phyloP scores from a whole-genome alignment of 2,113 vertebrate genomes.

The Ictalurus punctatus region DNA sequence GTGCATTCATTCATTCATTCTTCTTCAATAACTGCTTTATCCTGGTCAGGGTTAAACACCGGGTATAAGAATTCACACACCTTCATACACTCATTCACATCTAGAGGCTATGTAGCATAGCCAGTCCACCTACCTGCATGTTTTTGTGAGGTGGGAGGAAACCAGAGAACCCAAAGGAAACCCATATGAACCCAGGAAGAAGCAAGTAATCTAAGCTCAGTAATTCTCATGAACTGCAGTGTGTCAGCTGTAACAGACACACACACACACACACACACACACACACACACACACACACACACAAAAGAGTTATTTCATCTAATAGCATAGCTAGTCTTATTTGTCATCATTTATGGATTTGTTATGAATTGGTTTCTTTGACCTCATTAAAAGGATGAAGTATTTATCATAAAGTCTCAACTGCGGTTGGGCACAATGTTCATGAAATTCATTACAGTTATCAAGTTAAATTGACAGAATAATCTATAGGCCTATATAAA shows the following conservation, averaged over 20 bases:
- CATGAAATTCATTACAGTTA: background rate
- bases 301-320: background rate
- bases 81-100: background rate
- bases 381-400: background rate
- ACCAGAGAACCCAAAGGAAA: background rate
- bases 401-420: background rate
- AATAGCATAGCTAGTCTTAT: background rate
- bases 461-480: background rate
- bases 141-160: background rate
- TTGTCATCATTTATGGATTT: background rate
- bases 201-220: background rate
- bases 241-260: background rate
- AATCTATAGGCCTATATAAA: background rate
- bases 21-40: background rate
- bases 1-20: background rate
- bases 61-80: background rate
- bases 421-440: background rate
- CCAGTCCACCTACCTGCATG: background rate
- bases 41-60: background rate
- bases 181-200: background rate
- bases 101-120: background rate
- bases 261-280: background rate
- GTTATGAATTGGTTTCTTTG: background rate
- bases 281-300: background rate
- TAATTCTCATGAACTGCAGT: background rate